Conservation (phyloP, 2,113 vertebrate species). For the Eulacestoma nigropectus region DNA sequence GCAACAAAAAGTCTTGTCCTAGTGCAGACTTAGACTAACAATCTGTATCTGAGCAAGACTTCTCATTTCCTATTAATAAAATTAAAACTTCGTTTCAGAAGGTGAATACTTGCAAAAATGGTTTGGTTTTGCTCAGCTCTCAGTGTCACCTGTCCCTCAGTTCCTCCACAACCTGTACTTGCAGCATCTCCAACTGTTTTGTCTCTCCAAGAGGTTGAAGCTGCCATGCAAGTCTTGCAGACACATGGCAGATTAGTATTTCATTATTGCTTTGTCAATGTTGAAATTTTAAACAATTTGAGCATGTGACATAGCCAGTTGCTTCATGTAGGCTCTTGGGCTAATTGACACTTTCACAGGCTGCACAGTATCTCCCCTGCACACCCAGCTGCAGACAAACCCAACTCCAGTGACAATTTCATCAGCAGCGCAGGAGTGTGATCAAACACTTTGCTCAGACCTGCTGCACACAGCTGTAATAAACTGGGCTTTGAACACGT, state of each 20-base stretch:
- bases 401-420: background rate
- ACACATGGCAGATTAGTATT: background rate
- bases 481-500: background rate
- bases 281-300: background rate
- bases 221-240: background rate
- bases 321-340: rapidly evolving
- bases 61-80: background rate
- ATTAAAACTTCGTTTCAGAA: background rate
- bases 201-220: background rate
- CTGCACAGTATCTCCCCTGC: background rate
- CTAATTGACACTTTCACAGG: background rate
- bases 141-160: background rate
- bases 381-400: background rate
- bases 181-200: background rate
- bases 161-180: background rate
- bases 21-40: background rate
- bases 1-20: background rate
- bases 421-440: rapidly evolving
- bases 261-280: background rate
- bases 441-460: background rate
- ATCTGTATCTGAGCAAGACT: background rate
- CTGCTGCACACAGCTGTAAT: background rate
- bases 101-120: background rate
- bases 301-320: background rate
- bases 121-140: background rate